A percentile compares a stretch with the other conserved stretches of the same genome.
phyloP scores from a whole-genome alignment of 2,888 invertebrate genomes.

The Smittia sp. region DNA sequence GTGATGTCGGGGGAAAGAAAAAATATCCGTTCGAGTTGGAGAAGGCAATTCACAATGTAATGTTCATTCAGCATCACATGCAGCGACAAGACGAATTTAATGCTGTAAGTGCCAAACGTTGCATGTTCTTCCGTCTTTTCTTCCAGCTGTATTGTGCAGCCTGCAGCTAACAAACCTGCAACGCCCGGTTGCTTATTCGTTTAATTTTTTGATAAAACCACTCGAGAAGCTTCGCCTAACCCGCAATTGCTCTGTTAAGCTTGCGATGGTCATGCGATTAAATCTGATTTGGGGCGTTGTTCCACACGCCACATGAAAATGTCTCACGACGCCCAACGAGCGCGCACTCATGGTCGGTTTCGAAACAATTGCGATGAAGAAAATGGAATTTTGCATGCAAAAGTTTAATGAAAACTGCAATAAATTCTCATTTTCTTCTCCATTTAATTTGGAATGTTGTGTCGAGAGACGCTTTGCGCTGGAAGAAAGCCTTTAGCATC shows the following conservation, averaged over 20 bases:
- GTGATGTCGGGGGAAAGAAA: constrained; percentile 74
- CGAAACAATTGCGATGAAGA: no score
- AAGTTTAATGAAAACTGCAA: constrained; percentile 4
- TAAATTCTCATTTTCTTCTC: constrained; percentile 14
- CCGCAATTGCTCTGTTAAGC: not conserved
- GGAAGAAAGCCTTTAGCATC: not conserved
- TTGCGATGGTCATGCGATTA: not conserved
- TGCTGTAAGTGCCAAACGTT: constrained; percentile 64
- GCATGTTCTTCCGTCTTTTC: not conserved
- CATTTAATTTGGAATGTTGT: constrained; percentile 17
- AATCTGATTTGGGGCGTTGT: constrained; percentile 13
- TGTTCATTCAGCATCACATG: constrained; percentile 94
- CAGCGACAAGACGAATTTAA: constrained; percentile 93
- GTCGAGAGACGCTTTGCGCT: not conserved
- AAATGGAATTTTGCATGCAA: not conserved
- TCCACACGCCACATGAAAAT: no score
- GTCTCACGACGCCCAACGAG: no score
- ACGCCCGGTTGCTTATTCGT: not conserved
- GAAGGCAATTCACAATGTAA: constrained; percentile 90
- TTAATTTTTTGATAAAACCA: constrained; percentile 13
- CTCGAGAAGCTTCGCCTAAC: not conserved
- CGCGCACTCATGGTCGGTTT: no score
- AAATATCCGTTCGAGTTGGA: constrained; percentile 91
- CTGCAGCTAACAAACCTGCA: not conserved
- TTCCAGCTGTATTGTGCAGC: no score